Base-by-base conservation (phyloP, 2,113 vertebrate species). In the Parotia lawesii region DNA sequence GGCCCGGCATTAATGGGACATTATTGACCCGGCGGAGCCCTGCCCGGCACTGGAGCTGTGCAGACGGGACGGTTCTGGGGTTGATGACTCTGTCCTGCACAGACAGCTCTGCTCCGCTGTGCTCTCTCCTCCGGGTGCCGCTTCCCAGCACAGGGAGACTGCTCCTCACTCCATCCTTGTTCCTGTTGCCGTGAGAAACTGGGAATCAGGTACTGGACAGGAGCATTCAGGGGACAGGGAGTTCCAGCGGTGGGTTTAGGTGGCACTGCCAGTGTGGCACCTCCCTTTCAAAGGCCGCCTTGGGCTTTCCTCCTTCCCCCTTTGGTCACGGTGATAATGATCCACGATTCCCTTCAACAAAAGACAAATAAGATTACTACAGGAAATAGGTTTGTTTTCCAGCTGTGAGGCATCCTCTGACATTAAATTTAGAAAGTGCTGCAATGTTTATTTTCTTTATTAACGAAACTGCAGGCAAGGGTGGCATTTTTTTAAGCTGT, bases 251-350 rank as follows among this genome's bases (percentile, higher is more conserved):
- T n/a, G 35, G 35, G 4, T 8, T 9, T 2, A 7, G 76, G 50
- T 31, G 76, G 1, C 0, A 0, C 1, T 44, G 10, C 23, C 31
- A 12, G 0, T 9, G 3, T 2, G 48, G 24, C 15, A 14, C 4
- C 61, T 66, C 60, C 6, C 2, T 11, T 12, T 11, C 25, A 6
- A 19, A 9, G 16, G 11, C 38, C 42, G 3, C 84, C 14, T 19
- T 9, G 42, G 24, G 12, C 10, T 40, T 53, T 15, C 65, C 6
- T 51, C 53, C 18, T 28, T n/a, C 28, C n/a, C 57, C 1, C 33
- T 12, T 4, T 24, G 11, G 19, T 66, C 15, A 0, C 2, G 21
- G 18, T 6, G 48, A 24, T 21, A 12, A 50, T 72, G 58, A 85
- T 44, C 40, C 27, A 38, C 0, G 38, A 60, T 9, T 27, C 60